Evolutionary conservation across 2,888 invertebrate species (phyloP).

Genomic region (Philopedon plagiatum): DNA sequence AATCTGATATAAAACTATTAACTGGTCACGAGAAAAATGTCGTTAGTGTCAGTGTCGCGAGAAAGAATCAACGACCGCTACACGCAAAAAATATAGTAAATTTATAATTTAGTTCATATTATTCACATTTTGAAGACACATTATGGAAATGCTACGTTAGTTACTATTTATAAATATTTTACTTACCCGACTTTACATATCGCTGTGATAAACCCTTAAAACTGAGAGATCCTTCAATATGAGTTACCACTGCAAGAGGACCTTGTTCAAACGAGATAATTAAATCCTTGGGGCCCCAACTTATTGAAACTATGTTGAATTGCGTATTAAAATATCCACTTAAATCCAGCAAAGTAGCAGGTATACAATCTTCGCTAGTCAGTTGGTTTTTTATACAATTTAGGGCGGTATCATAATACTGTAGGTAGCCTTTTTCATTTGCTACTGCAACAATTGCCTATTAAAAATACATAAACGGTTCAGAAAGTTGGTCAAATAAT

Average conservation of each 20-base stretch:
- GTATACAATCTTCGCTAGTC: slow-evolving; percentile 76
- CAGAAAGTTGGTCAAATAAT: too few relatives aligned
- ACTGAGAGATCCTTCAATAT: slow-evolving; percentile 60
- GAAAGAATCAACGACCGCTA: too few relatives aligned
- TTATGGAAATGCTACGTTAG: too few relatives aligned
- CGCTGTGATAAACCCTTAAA: slow-evolving; percentile 65
- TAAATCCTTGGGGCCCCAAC: slow-evolving; percentile 67
- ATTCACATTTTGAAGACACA: not conserved
- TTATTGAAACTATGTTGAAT: slow-evolving; percentile 62
- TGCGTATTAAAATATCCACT: slow-evolving; percentile 72
- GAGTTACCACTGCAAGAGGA: slow-evolving; percentile 69
- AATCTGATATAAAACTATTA: too few relatives aligned
- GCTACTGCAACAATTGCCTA: slow-evolving; percentile 75
- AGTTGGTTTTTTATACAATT: slow-evolving; percentile 78
- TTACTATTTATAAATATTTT: not conserved
- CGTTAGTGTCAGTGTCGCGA: too few relatives aligned
- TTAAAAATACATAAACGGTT: slow-evolving; percentile 7
- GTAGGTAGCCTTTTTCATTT: slow-evolving; percentile 81
- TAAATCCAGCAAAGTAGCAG: slow-evolving; percentile 76
- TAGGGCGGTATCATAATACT: slow-evolving; percentile 82
- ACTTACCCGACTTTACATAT: slow-evolving; percentile 73
- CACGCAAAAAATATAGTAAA: too few relatives aligned
- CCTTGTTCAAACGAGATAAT: slow-evolving; percentile 76
- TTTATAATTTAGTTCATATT: too few relatives aligned
- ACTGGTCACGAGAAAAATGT: too few relatives aligned